A percentile compares a stretch with the other conserved stretches of the same genome.
These are phyloP conservation scores for Nyctereutes procyonoides DNA, from an alignment of 2,113 vertebrate species.

Conservation along the genomic window DNA sequence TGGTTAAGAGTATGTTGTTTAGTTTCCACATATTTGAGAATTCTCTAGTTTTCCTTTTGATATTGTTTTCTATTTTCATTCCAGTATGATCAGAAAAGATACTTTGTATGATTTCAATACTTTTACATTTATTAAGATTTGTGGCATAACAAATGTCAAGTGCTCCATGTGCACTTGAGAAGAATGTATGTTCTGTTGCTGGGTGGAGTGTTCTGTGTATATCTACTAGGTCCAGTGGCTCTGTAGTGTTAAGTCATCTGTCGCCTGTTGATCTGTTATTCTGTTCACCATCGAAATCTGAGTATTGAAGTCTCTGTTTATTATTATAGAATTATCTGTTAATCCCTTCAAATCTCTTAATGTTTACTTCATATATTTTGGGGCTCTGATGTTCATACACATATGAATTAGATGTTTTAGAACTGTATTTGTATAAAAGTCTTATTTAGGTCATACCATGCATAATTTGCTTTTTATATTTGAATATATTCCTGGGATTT, in stretches of 20 bases:
- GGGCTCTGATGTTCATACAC: background rate
- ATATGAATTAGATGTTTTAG: background rate
- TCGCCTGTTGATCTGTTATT: background rate
- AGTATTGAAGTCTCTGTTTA: background rate
- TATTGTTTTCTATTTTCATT: background rate
- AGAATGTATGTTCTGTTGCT: background rate
- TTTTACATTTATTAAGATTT: slow-evolving; percentile 1
- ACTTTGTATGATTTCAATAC: background rate
- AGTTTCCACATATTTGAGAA: background rate
- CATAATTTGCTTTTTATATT: background rate
- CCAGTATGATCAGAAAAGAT: background rate
- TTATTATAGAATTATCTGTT: background rate
- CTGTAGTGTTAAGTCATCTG: background rate
- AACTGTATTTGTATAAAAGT: background rate
- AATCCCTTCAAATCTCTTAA: background rate
- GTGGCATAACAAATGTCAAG: background rate
- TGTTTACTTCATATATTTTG: slow-evolving; percentile 19
- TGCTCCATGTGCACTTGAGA: background rate
- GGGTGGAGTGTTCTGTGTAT: background rate
- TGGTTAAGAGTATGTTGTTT: background rate
- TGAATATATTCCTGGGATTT: background rate
- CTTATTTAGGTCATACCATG: background rate
- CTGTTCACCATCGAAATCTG: background rate
- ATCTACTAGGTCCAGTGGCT: background rate
- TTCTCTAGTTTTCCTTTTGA: slow-evolving; percentile 35